Conservation (phyloP, 2,888 invertebrate species). For the Chalcis sispes region DNA sequence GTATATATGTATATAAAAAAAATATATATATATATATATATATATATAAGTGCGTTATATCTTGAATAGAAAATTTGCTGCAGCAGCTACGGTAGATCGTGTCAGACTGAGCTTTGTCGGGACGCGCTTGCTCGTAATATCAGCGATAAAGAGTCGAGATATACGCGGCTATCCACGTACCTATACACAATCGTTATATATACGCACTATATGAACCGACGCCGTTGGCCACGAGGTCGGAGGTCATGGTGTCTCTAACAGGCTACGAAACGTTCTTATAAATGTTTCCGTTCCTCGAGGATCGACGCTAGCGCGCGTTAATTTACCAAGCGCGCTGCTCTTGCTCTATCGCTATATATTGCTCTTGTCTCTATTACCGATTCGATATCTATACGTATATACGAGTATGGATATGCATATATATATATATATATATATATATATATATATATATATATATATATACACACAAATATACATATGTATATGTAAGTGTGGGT, state of each 20-base stretch:
- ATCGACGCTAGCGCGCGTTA: too few relatives aligned
- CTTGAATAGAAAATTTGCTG: conserved; percentile 17
- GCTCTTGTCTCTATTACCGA: too few relatives aligned
- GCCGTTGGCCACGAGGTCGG: conserved; percentile 33
- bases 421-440: too few relatives aligned
- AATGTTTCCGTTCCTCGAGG: conserved; percentile 10
- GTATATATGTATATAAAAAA: conserved; percentile 8
- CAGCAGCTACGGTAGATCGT: conserved; percentile 51
- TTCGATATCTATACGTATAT: too few relatives aligned
- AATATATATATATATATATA: not conserved
- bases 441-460: too few relatives aligned
- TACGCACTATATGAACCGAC: not conserved
- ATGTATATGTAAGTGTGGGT: too few relatives aligned
- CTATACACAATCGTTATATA: too few relatives aligned
- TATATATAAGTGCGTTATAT: not conserved
- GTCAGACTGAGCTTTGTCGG: conserved; percentile 47
- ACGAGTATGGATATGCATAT: too few relatives aligned
- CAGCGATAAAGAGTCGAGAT: conserved; percentile 38
- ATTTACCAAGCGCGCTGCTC: too few relatives aligned
- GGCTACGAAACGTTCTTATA: too few relatives aligned
- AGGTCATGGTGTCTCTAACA: conserved; percentile 35
- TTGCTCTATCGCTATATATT: too few relatives aligned
- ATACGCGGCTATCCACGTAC: not conserved
- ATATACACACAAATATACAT: too few relatives aligned
- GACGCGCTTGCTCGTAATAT: conserved; percentile 30